Percentiles rank a stretch among this genome's conserved stretches.
These are phyloP conservation scores for Lacerta viridis DNA, from an alignment of 2,797 vertebrate species.

Conservation along the genomic window DNA sequence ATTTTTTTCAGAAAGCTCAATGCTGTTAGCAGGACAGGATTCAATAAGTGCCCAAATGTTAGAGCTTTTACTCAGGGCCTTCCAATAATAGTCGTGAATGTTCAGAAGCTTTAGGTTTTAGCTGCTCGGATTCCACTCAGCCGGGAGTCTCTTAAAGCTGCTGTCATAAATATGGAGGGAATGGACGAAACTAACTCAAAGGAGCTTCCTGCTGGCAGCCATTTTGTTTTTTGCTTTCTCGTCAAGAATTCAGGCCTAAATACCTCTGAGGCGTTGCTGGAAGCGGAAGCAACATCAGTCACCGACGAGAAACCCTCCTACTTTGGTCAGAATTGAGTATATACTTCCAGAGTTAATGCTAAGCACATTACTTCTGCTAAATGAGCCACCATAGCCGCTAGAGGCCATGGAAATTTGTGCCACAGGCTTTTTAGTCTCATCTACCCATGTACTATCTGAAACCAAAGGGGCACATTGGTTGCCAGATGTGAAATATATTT, in stretches of 20 bases:
- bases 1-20: constrained; percentile 23
- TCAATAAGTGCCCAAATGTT: constrained; percentile 23
- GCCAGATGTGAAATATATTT: too few species aligned
- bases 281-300: neutral
- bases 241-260: neutral
- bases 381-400: too few species aligned
- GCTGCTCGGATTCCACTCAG: constrained; percentile 9
- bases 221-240: neutral
- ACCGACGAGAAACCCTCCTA: neutral
- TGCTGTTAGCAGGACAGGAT: constrained; percentile 9
- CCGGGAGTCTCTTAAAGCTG: neutral
- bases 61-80: constrained; percentile 12
- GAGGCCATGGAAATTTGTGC: too few species aligned
- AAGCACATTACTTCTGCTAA: too few species aligned
- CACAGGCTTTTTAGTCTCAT: too few species aligned
- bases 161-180: neutral
- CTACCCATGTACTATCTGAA: too few species aligned
- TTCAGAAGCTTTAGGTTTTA: constrained; percentile 2
- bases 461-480: too few species aligned
- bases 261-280: neutral
- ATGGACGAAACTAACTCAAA: neutral
- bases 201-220: neutral
- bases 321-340: too few species aligned
- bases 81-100: neutral
- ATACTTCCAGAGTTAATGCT: too few species aligned